Conservation (phyloP, 2,888 invertebrate genomes). For the Sesia apiformis region DNA sequence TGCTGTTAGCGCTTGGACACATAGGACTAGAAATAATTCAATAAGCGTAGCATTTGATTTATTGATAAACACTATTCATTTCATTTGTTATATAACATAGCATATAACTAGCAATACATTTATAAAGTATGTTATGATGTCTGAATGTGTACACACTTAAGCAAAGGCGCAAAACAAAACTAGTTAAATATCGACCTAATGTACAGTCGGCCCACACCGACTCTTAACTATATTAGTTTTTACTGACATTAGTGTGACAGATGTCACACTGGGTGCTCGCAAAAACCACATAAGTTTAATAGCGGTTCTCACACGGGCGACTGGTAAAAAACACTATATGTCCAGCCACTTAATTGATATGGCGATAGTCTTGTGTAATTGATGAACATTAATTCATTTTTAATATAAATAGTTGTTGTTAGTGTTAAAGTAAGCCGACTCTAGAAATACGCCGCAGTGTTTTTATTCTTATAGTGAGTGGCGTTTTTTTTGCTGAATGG, state of each 20-base stretch:
- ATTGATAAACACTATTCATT: too few species aligned
- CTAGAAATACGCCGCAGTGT: too few species aligned
- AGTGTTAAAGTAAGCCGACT: too few species aligned
- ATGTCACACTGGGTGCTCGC: background rate
- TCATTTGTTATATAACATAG: too few species aligned
- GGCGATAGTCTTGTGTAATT: background rate
- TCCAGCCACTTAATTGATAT: background rate
- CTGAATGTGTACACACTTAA: background rate
- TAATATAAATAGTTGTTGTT: background rate
- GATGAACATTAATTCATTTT: background rate
- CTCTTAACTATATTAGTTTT: conserved; percentile 18
- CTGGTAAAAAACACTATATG: background rate
- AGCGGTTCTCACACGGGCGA: background rate
- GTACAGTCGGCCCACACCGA: conserved; percentile 3
- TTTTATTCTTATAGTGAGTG: too few species aligned
- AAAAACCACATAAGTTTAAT: background rate
- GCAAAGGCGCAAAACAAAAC: conserved; percentile 5
- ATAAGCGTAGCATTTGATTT: too few species aligned
- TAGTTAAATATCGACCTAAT: conserved; percentile 7
- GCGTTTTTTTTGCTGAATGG: too few species aligned
- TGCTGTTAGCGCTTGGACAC: too few species aligned
- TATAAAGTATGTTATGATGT: too few species aligned
- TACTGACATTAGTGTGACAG: conserved; percentile 28
- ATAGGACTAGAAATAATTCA: too few species aligned
- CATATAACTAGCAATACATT: too few species aligned